A percentile compares a stretch with the other conserved stretches of the same genome.
Evolutionary conservation across 2,797 vertebrate genomes (phyloP).

Genomic region (Pipistrellus kuhlii): DNA sequence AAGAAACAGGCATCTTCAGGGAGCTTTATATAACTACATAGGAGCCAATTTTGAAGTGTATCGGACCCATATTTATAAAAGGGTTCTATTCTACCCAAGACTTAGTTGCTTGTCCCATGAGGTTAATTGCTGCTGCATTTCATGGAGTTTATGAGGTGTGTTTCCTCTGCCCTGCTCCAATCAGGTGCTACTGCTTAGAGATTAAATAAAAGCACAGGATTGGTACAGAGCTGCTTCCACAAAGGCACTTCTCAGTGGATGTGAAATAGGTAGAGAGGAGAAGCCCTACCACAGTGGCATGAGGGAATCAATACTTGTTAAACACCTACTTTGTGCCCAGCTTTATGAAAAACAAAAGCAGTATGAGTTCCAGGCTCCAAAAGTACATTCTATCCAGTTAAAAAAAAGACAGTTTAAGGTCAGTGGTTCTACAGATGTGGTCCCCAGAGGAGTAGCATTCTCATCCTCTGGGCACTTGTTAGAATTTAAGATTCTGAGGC

Average conservation of each 20-base stretch:
- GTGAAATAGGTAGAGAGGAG: not conserved
- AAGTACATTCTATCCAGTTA: not conserved
- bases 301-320: not conserved
- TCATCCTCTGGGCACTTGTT: not conserved
- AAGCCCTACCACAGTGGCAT: not conserved
- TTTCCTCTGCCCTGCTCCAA: not conserved
- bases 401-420: not conserved
- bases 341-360: not conserved
- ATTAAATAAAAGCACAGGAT: not conserved
- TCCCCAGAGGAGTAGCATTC: not conserved
- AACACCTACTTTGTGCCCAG: not conserved
- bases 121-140: slow-evolving; percentile 50
- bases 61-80: not conserved
- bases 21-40: not conserved
- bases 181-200: not conserved
- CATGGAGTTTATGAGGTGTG: slow-evolving; percentile 20
- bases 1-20: not conserved
- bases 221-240: not conserved
- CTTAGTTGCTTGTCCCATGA: not conserved
- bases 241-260: not conserved
- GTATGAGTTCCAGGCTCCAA: not conserved
- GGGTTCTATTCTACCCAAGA: not conserved
- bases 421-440: not conserved
- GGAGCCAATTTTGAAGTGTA: not conserved
- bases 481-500: not conserved